A percentile compares a stretch with the other conserved stretches of the same genome.
Evolutionary conservation across 2,797 vertebrate genomes (phyloP).

Genomic region (Thunnus albacares): DNA sequence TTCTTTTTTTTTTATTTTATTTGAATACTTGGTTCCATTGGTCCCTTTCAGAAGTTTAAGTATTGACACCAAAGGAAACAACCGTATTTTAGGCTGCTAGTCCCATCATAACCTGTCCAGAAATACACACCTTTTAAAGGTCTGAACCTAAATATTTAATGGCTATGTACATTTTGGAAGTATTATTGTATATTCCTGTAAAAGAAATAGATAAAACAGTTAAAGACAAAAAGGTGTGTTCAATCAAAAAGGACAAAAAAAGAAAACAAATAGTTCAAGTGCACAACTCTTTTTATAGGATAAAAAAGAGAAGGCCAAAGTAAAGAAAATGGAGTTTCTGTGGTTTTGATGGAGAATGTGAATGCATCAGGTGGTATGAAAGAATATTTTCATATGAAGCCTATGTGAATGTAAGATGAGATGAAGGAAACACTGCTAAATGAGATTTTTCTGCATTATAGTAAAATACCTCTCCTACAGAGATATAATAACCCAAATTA

Average conservation of each 20-base stretch:
- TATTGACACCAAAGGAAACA: constrained; percentile 36
- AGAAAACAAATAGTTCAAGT: background rate
- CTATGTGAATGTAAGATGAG: constrained; percentile 67
- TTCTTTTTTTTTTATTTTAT: background rate
- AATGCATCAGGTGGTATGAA: constrained; percentile 22
- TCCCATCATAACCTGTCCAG: background rate
- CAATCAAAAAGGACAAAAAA: background rate
- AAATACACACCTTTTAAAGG: constrained; percentile 15
- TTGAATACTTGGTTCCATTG: constrained; percentile 12
- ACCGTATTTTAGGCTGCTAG: constrained; percentile 34
- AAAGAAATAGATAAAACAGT: constrained; percentile 18
- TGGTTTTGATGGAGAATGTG: constrained; percentile 42
- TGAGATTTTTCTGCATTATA: constrained; percentile 41
- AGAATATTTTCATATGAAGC: constrained; percentile 42
- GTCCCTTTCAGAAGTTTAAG: constrained; percentile 11
- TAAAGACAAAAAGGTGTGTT: constrained; percentile 10
- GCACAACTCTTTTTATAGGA: background rate
- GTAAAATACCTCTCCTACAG: constrained; percentile 42
- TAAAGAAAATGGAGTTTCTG: background rate
- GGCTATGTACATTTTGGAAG: background rate
- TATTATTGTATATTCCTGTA: constrained; percentile 41
- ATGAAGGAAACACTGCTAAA: constrained; percentile 46
- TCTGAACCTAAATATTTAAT: constrained; percentile 21
- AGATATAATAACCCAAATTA: constrained; percentile 42
- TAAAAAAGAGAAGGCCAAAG: background rate